Conservation (phyloP, 2,888 invertebrate species). For the Catocala nupta region DNA sequence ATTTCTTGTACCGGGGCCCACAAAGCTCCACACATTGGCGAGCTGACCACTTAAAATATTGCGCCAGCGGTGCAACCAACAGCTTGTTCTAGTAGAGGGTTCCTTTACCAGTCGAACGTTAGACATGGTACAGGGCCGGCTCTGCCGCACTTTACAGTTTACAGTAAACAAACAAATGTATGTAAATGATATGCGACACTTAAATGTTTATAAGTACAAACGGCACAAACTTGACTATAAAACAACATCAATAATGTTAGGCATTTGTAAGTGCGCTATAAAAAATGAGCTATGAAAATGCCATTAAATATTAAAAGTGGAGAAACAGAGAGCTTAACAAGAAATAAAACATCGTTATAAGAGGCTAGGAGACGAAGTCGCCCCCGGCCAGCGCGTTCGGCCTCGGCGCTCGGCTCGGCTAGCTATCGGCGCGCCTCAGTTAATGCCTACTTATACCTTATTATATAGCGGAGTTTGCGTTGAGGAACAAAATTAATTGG, state of each 20-base stretch:
- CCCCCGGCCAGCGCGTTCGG: constrained; percentile 65
- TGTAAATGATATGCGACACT: constrained; percentile 52
- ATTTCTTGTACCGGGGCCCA: too few species aligned
- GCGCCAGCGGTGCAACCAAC: too few species aligned
- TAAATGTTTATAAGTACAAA: constrained; percentile 47
- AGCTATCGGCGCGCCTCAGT: constrained; percentile 86
- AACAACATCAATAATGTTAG: constrained; percentile 80
- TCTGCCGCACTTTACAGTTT: neutral
- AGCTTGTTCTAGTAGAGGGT: too few species aligned
- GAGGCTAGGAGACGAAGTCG: constrained; percentile 79
- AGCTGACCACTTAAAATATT: too few species aligned
- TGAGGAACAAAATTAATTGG: constrained; percentile 89
- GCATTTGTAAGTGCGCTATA: constrained; percentile 85
- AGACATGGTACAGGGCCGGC: too few species aligned
- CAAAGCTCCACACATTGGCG: too few species aligned
- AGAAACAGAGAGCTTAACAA: constrained; percentile 87
- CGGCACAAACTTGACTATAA: constrained; percentile 54
- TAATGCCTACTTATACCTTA: constrained; percentile 88
- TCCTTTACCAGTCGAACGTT: too few species aligned
- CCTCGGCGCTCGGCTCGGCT: constrained; percentile 63
- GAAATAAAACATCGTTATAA: constrained; percentile 87
- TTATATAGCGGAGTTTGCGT: constrained; percentile 88
- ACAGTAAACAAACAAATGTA: constrained; percentile 20
- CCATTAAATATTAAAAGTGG: constrained; percentile 88
- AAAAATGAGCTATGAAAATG: constrained; percentile 86